Percentiles rank a stretch among this genome's conserved stretches.
These are phyloP conservation scores for Scomber japonicus DNA, from an alignment of 2,113 vertebrate species.

Conservation along the genomic window DNA sequence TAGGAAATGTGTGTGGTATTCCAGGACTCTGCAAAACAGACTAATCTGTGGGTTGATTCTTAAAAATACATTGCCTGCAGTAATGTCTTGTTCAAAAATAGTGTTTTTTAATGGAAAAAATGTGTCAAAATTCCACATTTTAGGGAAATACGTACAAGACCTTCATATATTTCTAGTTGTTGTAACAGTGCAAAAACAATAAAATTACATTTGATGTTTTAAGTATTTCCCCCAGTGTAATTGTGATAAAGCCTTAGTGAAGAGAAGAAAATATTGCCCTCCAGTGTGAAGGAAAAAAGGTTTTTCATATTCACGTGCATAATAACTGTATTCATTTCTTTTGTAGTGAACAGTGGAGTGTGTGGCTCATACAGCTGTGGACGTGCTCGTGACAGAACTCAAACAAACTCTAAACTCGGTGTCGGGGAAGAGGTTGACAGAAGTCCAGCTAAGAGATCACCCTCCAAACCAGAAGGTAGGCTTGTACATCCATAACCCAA, in stretches of 20 bases:
- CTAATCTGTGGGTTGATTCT: too few species aligned
- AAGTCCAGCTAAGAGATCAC: slow-evolving; percentile 14
- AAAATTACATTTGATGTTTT: neutral
- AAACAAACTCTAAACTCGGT: rapidly evolving
- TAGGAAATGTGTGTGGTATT: neutral
- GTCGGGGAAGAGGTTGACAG: neutral
- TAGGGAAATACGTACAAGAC: neutral
- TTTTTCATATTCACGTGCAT: too few species aligned
- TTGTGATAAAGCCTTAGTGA: neutral
- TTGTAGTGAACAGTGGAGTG: slow-evolving; percentile 43
- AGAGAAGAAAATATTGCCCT: neutral
- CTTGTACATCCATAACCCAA: neutral
- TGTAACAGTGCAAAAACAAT: neutral
- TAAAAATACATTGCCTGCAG: too few species aligned
- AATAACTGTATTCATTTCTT: neutral
- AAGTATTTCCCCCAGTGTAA: neutral
- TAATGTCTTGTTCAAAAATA: neutral
- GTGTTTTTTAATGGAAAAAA: too few species aligned
- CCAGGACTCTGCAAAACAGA: neutral
- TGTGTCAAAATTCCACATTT: neutral
- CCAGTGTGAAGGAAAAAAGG: neutral
- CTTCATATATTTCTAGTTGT: neutral
- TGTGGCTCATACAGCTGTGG: slow-evolving; percentile 56
- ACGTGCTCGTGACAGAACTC: slow-evolving; percentile 11
- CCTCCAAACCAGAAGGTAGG: slow-evolving; percentile 60